These are phyloP conservation scores for Gyrodactylus bullatarudis DNA, from an alignment of 1,140 invertebrate species.

Conservation along the genomic window DNA sequence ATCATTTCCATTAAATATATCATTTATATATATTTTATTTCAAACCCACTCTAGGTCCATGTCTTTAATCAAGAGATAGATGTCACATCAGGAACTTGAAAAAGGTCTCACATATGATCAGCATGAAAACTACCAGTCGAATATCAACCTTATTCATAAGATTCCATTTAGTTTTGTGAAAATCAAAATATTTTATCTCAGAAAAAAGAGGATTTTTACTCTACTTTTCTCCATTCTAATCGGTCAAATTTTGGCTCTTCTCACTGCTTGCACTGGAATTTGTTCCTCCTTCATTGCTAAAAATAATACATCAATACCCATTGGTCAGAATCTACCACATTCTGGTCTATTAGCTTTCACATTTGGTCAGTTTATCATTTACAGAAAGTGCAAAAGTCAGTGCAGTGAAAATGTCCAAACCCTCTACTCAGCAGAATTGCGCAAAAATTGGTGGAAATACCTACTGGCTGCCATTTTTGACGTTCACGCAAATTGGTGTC, in stretches of 20 bases:
- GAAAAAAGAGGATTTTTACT: not conserved
- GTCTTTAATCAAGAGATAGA: not conserved
- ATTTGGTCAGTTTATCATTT: not conserved
- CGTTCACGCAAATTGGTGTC: not conserved
- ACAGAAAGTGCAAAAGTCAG: not conserved
- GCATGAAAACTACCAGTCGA: too few relatives aligned
- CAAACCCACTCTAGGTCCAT: not conserved
- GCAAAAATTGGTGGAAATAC: not conserved
- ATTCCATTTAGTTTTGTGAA: not conserved
- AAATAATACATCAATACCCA: not conserved
- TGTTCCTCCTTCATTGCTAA: not conserved
- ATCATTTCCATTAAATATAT: too few relatives aligned
- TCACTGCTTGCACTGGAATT: not conserved
- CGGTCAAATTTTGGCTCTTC: not conserved
- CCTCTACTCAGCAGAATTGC: not conserved
- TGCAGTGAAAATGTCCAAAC: not conserved
- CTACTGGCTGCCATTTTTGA: not conserved
- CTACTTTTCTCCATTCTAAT: not conserved
- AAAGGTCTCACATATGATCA: not conserved
- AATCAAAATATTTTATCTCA: not conserved
- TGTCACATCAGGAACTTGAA: not conserved
- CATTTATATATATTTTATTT: too few relatives aligned
- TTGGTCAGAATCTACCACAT: not conserved
- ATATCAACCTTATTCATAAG: not conserved
- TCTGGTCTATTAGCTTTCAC: not conserved